Percentiles rank a stretch among this genome's conserved stretches.
phyloP scores from a whole-genome alignment of 2,797 vertebrate genomes.

The Sebastes diaconus region DNA sequence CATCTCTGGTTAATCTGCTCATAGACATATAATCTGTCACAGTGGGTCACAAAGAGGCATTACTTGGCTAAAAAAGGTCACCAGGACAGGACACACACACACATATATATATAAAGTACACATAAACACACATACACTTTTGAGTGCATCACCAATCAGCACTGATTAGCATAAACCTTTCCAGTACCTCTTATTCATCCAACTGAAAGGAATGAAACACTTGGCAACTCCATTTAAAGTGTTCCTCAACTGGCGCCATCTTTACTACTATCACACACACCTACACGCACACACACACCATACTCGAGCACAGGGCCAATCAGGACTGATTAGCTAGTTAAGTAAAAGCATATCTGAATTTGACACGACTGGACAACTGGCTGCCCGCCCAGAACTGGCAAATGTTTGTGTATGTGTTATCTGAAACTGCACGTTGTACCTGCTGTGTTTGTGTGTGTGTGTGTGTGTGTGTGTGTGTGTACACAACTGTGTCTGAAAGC shows the following conservation, averaged over 20 bases:
- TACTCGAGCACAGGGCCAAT: neutral
- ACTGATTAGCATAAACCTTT: slow-evolving; percentile 7
- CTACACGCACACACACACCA: neutral
- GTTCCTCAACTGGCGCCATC: neutral
- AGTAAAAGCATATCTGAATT: slow-evolving; percentile 33
- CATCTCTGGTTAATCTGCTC: neutral
- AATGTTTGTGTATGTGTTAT: slow-evolving; percentile 19
- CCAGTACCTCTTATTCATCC: neutral
- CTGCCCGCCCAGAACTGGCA: neutral
- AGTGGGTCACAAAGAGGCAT: neutral
- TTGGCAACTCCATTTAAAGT: neutral
- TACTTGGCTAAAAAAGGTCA: neutral
- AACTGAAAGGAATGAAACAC: neutral
- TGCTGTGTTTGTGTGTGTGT: slow-evolving; percentile 3
- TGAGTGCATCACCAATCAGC: neutral
- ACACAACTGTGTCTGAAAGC: neutral
- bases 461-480: neutral
- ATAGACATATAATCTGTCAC: neutral
- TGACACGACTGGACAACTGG: slow-evolving; percentile 30
- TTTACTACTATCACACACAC: neutral
- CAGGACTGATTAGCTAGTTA: slow-evolving; percentile 36
- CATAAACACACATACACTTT: neutral
- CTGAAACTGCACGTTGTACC: slow-evolving; percentile 5
- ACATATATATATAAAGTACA: neutral
- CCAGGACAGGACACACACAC: neutral